These are phyloP conservation scores for Andrena bicolor DNA, from an alignment of 2,888 invertebrate genomes.

Conservation along the genomic window DNA sequence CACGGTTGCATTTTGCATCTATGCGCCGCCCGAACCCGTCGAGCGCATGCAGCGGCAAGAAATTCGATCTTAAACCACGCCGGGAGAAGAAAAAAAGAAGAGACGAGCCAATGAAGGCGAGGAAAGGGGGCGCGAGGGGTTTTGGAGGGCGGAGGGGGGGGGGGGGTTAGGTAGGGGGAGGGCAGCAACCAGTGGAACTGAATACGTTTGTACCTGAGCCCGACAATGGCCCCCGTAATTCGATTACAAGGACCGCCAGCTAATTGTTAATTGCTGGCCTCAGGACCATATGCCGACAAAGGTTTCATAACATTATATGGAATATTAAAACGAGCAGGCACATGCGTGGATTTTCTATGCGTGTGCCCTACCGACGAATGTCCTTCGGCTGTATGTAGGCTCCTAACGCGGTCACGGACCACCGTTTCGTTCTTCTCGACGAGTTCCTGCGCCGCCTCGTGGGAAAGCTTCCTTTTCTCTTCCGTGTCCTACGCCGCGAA, in stretches of 20 bases:
- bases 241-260: constrained; percentile 85
- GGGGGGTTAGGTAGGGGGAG: constrained; percentile 42
- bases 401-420: constrained; percentile 39
- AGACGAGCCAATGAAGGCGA: constrained; percentile 69
- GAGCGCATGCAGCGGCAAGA: constrained; percentile 77
- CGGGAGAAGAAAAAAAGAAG: constrained; percentile 62
- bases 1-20: constrained; percentile 82
- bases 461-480: constrained; percentile 59
- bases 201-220: constrained; percentile 84
- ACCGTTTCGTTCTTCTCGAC: constrained; percentile 28
- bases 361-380: constrained; percentile 59
- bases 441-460: constrained; percentile 50
- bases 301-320: constrained; percentile 76
- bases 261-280: constrained; percentile 85
- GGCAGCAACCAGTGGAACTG: constrained; percentile 78
- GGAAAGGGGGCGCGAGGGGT: constrained; percentile 50
- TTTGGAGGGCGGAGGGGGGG: constrained; percentile 46
- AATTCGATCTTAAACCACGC: constrained; percentile 80
- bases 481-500: neutral
- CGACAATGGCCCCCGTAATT: constrained; percentile 84
- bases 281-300: constrained; percentile 80
- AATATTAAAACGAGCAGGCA: constrained; percentile 80
- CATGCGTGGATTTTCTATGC: constrained; percentile 62
- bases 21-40: constrained; percentile 65
- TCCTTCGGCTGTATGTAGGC: constrained; percentile 43